Evolutionary conservation across 1,140 invertebrate species (phyloP).

Genomic region (Calephelis virginiensis): DNA sequence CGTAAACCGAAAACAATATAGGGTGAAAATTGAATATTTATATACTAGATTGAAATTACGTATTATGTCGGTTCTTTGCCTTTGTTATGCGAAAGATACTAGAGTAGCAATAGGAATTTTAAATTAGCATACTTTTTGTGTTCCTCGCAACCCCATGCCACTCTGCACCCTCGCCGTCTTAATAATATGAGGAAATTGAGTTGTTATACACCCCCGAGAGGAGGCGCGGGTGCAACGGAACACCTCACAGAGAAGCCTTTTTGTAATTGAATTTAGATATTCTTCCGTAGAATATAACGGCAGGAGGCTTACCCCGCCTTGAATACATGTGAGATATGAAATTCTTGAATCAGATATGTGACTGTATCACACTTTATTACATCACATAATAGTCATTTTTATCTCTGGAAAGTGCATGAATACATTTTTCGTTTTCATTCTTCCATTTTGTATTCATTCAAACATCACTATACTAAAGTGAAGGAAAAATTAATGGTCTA

Average conservation of each 20-base stretch:
- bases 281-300: constrained; percentile 64
- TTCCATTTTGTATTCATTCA: no score
- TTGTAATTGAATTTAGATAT: constrained; percentile 78
- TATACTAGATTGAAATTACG: constrained; percentile 14
- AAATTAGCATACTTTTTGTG: constrained; percentile 77
- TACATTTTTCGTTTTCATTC: no score
- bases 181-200: constrained; percentile 76
- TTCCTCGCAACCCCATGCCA: constrained; percentile 55
- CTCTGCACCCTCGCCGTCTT: constrained; percentile 59
- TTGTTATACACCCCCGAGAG: constrained; percentile 73
- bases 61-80: constrained; percentile 42
- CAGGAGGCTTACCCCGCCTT: constrained; percentile 55
- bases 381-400: constrained; percentile 29
- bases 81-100: constrained; percentile 71
- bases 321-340: constrained; percentile 62
- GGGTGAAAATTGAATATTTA: constrained; percentile 14
- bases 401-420: not conserved
- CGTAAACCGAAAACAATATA: constrained; percentile 6
- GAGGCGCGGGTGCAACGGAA: constrained; percentile 68
- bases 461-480: no score
- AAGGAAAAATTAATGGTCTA: no score
- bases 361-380: constrained; percentile 43
- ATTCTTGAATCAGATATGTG: constrained; percentile 42
- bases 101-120: constrained; percentile 74
- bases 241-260: constrained; percentile 67